Evolutionary conservation across 2,888 invertebrate genomes (phyloP).

Genomic region (Dusona sp.): DNA sequence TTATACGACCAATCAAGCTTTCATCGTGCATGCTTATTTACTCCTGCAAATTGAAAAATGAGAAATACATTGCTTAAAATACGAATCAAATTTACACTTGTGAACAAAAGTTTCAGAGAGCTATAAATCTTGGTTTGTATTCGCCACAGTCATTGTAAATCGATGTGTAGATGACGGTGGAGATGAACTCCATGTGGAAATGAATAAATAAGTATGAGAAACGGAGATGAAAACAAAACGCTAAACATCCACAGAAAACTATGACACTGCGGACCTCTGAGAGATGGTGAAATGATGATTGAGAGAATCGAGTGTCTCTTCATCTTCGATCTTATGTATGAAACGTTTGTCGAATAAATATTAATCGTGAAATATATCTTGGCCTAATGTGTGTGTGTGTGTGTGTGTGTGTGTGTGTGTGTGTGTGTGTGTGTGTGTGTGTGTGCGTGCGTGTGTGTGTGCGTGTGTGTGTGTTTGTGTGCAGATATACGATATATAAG

Average conservation of each 20-base stretch:
- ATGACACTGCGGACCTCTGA: not conserved
- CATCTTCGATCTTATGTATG: constrained; percentile 30
- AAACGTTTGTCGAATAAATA: constrained; percentile 43
- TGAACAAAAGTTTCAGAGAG: not conserved
- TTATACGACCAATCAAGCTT: not conserved
- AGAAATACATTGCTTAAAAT: not conserved
- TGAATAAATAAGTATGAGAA: constrained; percentile 7
- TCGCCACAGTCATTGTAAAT: not conserved
- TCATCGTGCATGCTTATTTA: not conserved
- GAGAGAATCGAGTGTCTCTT: constrained; percentile 45
- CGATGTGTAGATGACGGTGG: not conserved
- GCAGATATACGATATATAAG: constrained; percentile 4
- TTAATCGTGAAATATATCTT: constrained; percentile 14
- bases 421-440: too few species aligned
- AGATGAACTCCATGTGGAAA: not conserved
- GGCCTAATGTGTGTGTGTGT: not conserved
- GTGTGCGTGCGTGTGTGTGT: too few species aligned
- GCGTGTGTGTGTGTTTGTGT: too few species aligned
- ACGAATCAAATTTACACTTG: not conserved
- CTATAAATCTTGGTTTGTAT: too few species aligned
- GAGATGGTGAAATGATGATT: not conserved
- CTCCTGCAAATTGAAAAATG: not conserved
- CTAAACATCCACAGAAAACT: not conserved
- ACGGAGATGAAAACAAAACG: not conserved
- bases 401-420: too few species aligned